Evolutionary conservation across 2,113 vertebrate genomes (phyloP), one percentile per base, ranked within the genome.

Genomic region (Caloenas nicobarica): DNA sequence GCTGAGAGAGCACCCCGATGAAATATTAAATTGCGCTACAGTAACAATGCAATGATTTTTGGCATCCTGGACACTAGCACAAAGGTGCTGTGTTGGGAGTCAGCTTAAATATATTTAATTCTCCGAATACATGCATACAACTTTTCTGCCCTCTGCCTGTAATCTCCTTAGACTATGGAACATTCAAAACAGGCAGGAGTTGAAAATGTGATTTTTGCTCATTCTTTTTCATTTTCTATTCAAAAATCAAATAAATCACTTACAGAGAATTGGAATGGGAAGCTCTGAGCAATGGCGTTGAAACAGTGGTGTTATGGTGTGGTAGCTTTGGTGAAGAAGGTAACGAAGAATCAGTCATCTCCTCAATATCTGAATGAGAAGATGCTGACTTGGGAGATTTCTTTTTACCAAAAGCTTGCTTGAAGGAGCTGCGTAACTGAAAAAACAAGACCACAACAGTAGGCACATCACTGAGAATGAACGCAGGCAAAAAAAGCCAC

Each of bases 371-470:
- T 1, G 99, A 99, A 96, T 99, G 99, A 74, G 99, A 99, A 36
- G 99, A 99, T 0, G 99, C 99, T 0, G 99, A 99, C 97, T 99
- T 99, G 16, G 99, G 99, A 44, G 99, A 99, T 76, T 99, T 99
- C 98, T 99, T 99, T 97, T 99, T 99, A 84, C 98, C 99, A 81
- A 99, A 99, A 13, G 99, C 99, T 98, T 99, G 99, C 97, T 99
- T 99, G 98, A 99, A 99, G 97, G 99, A 99, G 96, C 99, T 99
- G 86, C 99, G 98, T 72, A 99, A 97, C 99, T 99, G 98, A 91
- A 98, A 62, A 82, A 18, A 88, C 14, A 93, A 95, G 73, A 95
- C 25, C 24, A 46, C 88, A 89, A 96, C 73, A 65, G 72, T 9
- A 57, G 34, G 26, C 26, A 77, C 58, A 62, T 78, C 53, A 34